Base-by-base conservation (phyloP, 2,888 invertebrate species). In the Yponomeuta cagnagella region DNA sequence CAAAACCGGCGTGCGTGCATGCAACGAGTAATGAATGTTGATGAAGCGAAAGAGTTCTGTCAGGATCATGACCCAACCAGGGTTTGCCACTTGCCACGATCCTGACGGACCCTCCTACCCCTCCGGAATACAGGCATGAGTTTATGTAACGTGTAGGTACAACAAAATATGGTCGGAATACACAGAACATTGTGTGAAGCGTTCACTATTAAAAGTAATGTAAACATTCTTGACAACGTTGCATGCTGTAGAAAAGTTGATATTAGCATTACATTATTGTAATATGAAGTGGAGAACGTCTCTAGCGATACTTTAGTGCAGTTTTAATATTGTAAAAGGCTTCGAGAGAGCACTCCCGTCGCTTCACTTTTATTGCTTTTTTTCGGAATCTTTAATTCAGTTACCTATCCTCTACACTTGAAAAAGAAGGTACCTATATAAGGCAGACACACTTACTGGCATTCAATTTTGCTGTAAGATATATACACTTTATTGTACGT, bases 251-350 rank as follows among this genome's bases (percentile, higher is more conserved):
- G 12, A 12, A 58, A 58, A 58, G 43, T 43, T 43, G 5, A 58
- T 58, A 58, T 52, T 15, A 52, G 1, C 15, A 52, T 15, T 15
- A 52, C 52, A 52, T 52, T 10, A 52, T 58, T 58, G 52, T 58
- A 58, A 58, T 58, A 12, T 58, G 15, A 58, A 58, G 52, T 58
- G 15, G 52, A 58, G 52, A 58, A 58, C 15, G 52, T 58, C 15
- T 58, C 52, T 58, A 15, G 52, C 52, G 52, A 8, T 58, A 58
- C 52, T 58, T 58, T 15, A 58, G 15, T 58, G 52, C 52, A 58
- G 52, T 58, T 58, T 58, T 58, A 58, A 58, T 58, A 58, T 58
- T 58, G 12, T 58, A 58, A 58, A 58, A 58, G 52, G 52, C 52
- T 58, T 58, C 52, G 52, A 15, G 12, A 58, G 52, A 58, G 52